These are phyloP conservation scores for Neodiprion pinetum DNA, from an alignment of 1,140 invertebrate genomes.

Conservation along the genomic window DNA sequence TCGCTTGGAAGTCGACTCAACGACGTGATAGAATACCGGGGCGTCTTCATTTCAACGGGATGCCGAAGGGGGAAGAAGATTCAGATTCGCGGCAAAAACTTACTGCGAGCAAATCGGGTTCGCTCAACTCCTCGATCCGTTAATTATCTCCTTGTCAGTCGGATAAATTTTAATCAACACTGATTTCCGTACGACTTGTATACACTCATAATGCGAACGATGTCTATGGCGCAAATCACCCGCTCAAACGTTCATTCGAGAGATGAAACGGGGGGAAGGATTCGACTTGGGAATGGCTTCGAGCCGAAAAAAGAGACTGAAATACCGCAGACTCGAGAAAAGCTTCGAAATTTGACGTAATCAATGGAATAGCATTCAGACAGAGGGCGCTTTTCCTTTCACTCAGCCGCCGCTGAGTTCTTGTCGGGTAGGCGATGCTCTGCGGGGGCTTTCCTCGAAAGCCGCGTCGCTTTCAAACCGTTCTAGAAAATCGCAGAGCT, in stretches of 20 bases:
- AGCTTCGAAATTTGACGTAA: neutral
- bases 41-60: neutral
- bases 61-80: no score
- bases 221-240: no score
- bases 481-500: neutral
- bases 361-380: neutral
- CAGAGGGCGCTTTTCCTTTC: neutral
- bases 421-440: no score
- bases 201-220: no score
- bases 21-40: neutral
- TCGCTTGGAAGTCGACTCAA: neutral
- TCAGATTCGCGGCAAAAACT: no score
- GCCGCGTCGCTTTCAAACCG: neutral
- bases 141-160: neutral
- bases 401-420: no score
- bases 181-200: no score
- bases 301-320: neutral
- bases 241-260: no score
- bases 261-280: no score
- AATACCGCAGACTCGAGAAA: neutral
- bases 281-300: no score
- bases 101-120: neutral
- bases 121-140: neutral
- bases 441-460: neutral
- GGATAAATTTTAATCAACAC: neutral